phyloP scores from a whole-genome alignment of 1,140 invertebrate species.

The Drosophila nasuta region DNA sequence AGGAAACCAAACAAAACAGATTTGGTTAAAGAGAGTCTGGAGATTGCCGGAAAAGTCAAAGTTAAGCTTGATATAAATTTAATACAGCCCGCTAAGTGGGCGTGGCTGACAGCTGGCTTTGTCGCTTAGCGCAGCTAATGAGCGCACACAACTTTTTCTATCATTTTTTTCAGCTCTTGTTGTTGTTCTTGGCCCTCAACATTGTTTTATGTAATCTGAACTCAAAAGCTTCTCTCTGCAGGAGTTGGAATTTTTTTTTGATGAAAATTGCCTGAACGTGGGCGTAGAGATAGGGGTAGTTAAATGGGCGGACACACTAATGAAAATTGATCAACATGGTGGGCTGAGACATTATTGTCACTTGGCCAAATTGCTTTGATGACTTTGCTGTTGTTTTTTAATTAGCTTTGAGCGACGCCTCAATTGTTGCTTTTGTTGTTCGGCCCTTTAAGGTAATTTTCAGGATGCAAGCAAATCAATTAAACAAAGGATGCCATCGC shows the following conservation, averaged over 20 bases:
- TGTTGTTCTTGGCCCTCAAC: neutral
- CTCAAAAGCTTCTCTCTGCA: constrained; percentile 6
- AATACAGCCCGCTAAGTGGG: constrained; percentile 47
- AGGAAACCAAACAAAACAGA: constrained; percentile 28
- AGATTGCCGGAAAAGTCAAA: constrained; percentile 56
- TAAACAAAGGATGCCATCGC: constrained; percentile 7
- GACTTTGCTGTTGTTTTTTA: constrained; percentile 44
- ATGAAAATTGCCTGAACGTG: constrained; percentile 25
- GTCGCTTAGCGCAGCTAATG: constrained; percentile 45
- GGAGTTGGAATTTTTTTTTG: constrained; percentile 30
- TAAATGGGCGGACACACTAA: constrained; percentile 24
- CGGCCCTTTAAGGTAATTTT: constrained; percentile 39
- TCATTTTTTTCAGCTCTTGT: constrained; percentile 5
- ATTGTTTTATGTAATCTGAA: constrained; percentile 21
- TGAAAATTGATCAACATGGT: constrained; percentile 70
- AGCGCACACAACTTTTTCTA: constrained; percentile 38
- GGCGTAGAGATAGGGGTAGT: neutral
- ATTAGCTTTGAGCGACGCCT: constrained; percentile 34
- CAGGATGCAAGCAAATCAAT: constrained; percentile 22
- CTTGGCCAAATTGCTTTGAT: constrained; percentile 52
- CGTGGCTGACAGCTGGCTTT: constrained; percentile 31
- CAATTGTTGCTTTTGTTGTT: constrained; percentile 32
- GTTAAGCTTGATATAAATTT: constrained; percentile 70
- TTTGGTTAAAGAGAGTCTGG: neutral
- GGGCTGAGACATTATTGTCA: constrained; percentile 45